A percentile compares a stretch with the other conserved stretches of the same genome.
Conservation (phyloP, 2,797 vertebrate species). For the Pyrocephalus nanus region DNA sequence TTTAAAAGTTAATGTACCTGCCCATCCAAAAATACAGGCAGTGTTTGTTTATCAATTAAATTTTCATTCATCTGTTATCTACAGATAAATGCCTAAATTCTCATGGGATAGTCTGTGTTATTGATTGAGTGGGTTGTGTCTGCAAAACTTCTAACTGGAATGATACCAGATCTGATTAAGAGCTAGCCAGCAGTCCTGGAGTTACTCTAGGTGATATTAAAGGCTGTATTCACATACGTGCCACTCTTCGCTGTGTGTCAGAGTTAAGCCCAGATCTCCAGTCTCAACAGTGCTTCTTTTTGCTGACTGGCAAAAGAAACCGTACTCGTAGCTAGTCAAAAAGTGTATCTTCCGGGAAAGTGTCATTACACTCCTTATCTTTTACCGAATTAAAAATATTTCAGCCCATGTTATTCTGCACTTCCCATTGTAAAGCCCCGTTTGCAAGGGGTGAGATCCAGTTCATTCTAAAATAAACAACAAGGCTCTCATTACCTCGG, state of each 20-base stretch:
- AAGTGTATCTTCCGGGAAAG: background rate
- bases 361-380: background rate
- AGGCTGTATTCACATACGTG: background rate
- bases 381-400: background rate
- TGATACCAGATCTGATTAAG: background rate
- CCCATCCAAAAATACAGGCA: background rate
- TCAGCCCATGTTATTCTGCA: background rate
- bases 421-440: background rate
- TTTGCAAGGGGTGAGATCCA: background rate
- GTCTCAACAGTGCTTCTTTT: background rate
- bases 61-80: background rate
- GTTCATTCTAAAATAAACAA: background rate
- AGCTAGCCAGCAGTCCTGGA: background rate
- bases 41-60: background rate
- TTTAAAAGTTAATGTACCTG: background rate
- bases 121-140: accelerated
- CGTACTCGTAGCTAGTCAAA: background rate
- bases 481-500: background rate
- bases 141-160: background rate
- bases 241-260: background rate
- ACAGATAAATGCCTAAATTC: background rate
- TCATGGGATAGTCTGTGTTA: background rate
- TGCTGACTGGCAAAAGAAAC: background rate
- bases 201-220: background rate
- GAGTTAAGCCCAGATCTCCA: background rate